A percentile compares a stretch with the other conserved stretches of the same genome.
Conservation (phyloP, 2,888 invertebrate genomes). For the Caenorhabditis japonica region DNA sequence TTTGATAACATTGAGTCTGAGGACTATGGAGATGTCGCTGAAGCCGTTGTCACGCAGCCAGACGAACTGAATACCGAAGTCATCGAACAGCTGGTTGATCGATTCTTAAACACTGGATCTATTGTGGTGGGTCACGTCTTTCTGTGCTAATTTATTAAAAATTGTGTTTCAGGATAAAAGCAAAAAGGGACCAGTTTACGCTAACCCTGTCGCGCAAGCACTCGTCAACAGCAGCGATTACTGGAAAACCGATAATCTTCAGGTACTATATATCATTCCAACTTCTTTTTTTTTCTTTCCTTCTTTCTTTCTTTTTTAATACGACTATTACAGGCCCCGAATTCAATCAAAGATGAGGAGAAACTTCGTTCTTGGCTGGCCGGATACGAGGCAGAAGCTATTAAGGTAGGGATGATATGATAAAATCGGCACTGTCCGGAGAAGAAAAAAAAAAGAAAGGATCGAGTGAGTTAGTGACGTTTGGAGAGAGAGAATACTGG, state of each 20-base stretch:
- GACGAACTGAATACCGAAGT: slow-evolving; percentile 74
- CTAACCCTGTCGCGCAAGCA: slow-evolving; percentile 69
- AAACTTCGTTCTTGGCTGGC: slow-evolving; percentile 68
- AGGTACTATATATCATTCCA: slow-evolving; percentile 50
- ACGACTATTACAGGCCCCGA: slow-evolving; percentile 40
- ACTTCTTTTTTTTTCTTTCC: slow-evolving; percentile 12
- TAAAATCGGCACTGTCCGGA: slow-evolving; percentile 48
- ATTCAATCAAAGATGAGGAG: slow-evolving; percentile 64
- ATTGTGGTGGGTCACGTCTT: slow-evolving; percentile 22
- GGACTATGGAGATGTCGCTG: slow-evolving; percentile 69
- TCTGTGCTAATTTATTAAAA: not conserved
- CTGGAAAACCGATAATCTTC: slow-evolving; percentile 69
- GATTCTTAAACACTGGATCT: slow-evolving; percentile 74
- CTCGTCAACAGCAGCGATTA: slow-evolving; percentile 73
- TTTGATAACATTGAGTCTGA: slow-evolving; percentile 70
- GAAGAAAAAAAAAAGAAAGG: slow-evolving; percentile 4
- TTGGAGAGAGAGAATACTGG: slow-evolving; percentile 35
- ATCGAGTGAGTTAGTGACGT: slow-evolving; percentile 15
- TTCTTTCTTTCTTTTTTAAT: slow-evolving; percentile 10
- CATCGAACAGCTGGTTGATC: slow-evolving; percentile 73
- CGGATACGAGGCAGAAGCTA: slow-evolving; percentile 74
- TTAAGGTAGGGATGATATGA: slow-evolving; percentile 65
- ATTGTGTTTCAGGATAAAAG: slow-evolving; percentile 40
- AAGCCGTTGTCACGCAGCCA: slow-evolving; percentile 61
- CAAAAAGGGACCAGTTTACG: slow-evolving; percentile 53